Evolutionary conservation across 35 echinoderm and acorn worm species (phyloP), one percentile per base, ranked within the genome.

Genomic region (Hemicentrotus pulcherrimus): DNA sequence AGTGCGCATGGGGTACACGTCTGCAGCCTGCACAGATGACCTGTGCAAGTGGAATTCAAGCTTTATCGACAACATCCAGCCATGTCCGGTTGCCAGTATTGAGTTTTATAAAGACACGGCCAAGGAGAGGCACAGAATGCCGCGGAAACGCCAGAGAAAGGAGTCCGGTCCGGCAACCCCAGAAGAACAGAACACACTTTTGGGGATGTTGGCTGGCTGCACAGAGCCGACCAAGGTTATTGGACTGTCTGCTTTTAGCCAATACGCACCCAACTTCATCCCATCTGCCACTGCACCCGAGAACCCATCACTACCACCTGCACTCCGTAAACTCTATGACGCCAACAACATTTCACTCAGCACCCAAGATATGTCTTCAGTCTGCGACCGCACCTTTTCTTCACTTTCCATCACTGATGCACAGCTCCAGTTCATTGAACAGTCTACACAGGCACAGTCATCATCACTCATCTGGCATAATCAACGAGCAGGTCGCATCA

Each of bases 1-100:
- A 78, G 95, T 96, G 13, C 95, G 88, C 31, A 61, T 96, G 94
- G 94, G 86, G 33, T 95, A 95, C 88, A 96, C 94, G 2, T 47
- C 94, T 5, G 6, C 47, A 16, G 70, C 52, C 52, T 65, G 94
- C 32, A 94, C 52, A 78, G 94, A 94, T 12, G 94, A 94, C 14
- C 70, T 78, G 18, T 94, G 94, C 55, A 18, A 94, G 94, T 94
- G 94, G 94, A 94, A 94, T 71, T 71, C 70, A 6, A 78, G 55
- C 32, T 94, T 94, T 94, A 55, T 94, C 6, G 94, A 61, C 32
- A 94, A 94, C 46, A 71, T 94, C 22, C 94, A 94, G 70, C 12
- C 55, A 7, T 33, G 32, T 32, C 61, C 94, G 11, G 94, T 94
- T 3, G 70, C 55, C 24, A 61, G 30, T 7, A 94, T 94, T 41